phyloP scores from a whole-genome alignment of 2,888 invertebrate species.

The Caenorhabditis sulstoni region DNA sequence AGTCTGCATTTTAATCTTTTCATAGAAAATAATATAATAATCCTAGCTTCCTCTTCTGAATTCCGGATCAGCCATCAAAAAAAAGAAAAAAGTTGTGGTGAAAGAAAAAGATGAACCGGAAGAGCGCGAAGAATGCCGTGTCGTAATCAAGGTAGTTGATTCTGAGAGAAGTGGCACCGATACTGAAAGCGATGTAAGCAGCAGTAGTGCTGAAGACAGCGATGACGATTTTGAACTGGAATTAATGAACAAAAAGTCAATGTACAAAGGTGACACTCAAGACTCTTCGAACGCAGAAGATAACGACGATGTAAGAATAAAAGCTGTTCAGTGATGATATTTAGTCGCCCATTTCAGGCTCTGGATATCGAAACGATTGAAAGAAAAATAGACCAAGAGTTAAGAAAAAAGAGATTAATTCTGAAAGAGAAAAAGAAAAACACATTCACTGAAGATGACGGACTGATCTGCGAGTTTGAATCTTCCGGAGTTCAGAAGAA shows the following conservation, averaged over 20 bases:
- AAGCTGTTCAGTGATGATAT: no score
- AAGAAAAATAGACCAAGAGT: slow-evolving; percentile 14
- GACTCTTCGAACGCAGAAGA: background rate
- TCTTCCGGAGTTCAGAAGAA: slow-evolving; percentile 5
- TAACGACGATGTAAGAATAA: slow-evolving; percentile 2
- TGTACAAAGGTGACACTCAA: slow-evolving; percentile 1
- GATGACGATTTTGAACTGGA: slow-evolving; percentile 35
- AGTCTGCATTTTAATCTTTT: no score
- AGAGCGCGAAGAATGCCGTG: background rate
- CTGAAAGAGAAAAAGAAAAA: slow-evolving; percentile 1
- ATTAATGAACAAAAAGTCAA: background rate
- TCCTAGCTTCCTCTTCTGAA: no score
- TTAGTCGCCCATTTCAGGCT: no score
- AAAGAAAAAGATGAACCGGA: background rate
- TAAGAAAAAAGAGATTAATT: slow-evolving; percentile 8
- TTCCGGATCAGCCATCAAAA: no score
- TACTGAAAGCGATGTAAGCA: background rate
- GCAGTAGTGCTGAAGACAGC: slow-evolving; percentile 43
- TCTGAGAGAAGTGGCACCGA: background rate
- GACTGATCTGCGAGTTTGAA: slow-evolving; percentile 32
- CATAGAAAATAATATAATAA: no score
- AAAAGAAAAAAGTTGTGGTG: background rate
- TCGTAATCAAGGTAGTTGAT: background rate
- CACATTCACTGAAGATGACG: background rate
- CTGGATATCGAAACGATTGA: background rate